These are phyloP conservation scores for Neosilurus mollespiculum DNA, from an alignment of 2,797 vertebrate species.

Conservation along the genomic window DNA sequence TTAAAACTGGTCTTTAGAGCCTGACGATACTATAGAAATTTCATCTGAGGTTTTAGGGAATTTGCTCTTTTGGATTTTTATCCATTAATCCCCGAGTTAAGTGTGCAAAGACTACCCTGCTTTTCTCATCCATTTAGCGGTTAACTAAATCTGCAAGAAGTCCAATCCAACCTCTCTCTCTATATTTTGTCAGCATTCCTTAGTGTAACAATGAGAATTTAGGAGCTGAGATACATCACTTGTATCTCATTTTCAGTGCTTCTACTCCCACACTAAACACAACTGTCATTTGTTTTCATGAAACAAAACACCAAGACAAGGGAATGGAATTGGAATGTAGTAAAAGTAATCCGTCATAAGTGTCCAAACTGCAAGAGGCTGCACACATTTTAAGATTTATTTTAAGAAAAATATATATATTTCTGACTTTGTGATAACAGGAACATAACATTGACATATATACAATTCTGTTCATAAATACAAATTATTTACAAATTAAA, in stretches of 20 bases:
- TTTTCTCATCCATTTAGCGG: not conserved
- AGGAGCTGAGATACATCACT: not conserved
- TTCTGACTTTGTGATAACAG: conserved; percentile 65
- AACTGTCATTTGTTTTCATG: not conserved
- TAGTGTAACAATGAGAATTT: not conserved
- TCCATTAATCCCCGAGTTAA: not conserved
- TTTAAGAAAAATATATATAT: conserved; percentile 78
- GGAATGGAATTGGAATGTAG: not conserved
- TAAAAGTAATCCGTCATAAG: too few species aligned
- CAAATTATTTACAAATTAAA: conserved; percentile 80
- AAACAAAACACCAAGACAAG: not conserved
- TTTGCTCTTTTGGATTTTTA: not conserved
- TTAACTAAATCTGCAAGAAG: not conserved
- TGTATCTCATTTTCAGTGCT: not conserved
- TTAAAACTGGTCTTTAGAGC: conserved; percentile 15
- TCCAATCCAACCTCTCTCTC: not conserved
- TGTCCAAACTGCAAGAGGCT: conserved; percentile 2
- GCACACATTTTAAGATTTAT: conserved; percentile 69
- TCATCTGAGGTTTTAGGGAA: not conserved
- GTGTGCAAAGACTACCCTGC: not conserved
- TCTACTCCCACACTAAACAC: not conserved
- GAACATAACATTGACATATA: conserved; percentile 71
- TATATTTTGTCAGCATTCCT: too few species aligned
- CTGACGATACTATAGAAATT: not conserved
- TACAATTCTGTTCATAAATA: conserved; percentile 82